Percentiles rank a stretch among this genome's conserved stretches.
Evolutionary conservation across 1,140 invertebrate genomes (phyloP).

Genomic region (Charaxes varanes): DNA sequence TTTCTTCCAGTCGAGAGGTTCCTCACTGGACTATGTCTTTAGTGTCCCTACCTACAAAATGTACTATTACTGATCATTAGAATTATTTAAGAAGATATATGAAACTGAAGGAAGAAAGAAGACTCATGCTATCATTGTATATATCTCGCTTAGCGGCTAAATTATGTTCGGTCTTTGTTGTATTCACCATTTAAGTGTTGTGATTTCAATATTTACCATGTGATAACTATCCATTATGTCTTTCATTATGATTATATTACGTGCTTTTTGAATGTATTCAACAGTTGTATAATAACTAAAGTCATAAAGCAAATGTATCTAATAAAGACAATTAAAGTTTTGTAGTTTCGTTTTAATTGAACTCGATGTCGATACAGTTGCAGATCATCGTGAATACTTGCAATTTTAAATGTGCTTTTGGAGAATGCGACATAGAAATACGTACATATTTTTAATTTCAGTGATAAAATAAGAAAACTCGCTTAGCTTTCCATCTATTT

Average conservation of each 20-base stretch:
- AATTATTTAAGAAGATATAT: constrained; percentile 24
- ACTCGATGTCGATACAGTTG: too few relatives aligned
- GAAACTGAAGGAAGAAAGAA: constrained; percentile 25
- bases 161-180: constrained; percentile 36
- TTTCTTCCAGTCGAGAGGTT: constrained; percentile 67
- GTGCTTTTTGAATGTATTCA: constrained; percentile 19
- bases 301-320: constrained; percentile 34
- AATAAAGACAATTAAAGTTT: constrained; percentile 55
- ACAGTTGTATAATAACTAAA: constrained; percentile 25
- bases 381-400: background rate
- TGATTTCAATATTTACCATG: constrained; percentile 57
- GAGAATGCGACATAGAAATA: too few relatives aligned
- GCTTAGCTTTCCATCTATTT: too few relatives aligned
- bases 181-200: constrained; percentile 52
- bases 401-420: too few relatives aligned
- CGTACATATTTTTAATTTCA: too few relatives aligned
- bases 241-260: constrained; percentile 34
- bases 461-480: too few relatives aligned
- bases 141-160: constrained; percentile 47
- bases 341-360: constrained; percentile 43
- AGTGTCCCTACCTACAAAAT: constrained; percentile 68
- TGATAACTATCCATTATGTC: constrained; percentile 52
- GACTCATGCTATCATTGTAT: constrained; percentile 45
- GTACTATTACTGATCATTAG: constrained; percentile 61
- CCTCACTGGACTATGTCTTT: constrained; percentile 65